Evolutionary conservation across 2,113 vertebrate genomes (phyloP), one percentile per base, ranked within the genome.

Genomic region (Notothenia coriiceps): DNA sequence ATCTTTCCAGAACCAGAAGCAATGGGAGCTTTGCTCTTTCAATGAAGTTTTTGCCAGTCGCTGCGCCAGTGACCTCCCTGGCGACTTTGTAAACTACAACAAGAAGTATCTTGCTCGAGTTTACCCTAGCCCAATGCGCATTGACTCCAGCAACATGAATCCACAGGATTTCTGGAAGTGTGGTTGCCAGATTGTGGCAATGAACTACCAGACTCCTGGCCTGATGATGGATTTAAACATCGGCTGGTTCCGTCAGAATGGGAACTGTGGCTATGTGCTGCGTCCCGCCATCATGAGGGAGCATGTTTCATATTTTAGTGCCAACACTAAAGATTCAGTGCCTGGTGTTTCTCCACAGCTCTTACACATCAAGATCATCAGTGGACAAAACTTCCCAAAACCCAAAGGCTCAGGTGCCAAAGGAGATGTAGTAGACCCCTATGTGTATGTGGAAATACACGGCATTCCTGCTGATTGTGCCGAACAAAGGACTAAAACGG

Each of bases 91-190:
- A 0, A 99, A 99, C 89, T 99, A 98, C 67, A 99, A 99, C 91
- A 99, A 99, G 83, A 98, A 97, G 82, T 99, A 98, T 84, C 95
- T 99, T 0, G 96, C 97, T 0, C 92, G 98, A 10, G 96, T 99
- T 73, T 99, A 98, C 61, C 98, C 98, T 1, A 99, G 97, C 70
- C 98, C 98, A 0, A 99, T 99, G 98, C 94, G 98, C 80, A 99
- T 99, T 18, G 98, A 99, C 91, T 99, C 98, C 0, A 99, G 98
- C 90, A 99, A 99, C 91, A 99, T 99, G 98, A 99, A 99, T 86
- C 98, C 98, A 49, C 98, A 99, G 92, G 98, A 99, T 80, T 99
- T 98, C 80, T 99, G 98, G 98, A 99, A 99, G 75, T 99, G 98
- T 43, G 98, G 98, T 49, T 99, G 98, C 92, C 98, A 99, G 80